phyloP scores from a whole-genome alignment of 2,888 invertebrate genomes.

The Ophioninae sp. region DNA sequence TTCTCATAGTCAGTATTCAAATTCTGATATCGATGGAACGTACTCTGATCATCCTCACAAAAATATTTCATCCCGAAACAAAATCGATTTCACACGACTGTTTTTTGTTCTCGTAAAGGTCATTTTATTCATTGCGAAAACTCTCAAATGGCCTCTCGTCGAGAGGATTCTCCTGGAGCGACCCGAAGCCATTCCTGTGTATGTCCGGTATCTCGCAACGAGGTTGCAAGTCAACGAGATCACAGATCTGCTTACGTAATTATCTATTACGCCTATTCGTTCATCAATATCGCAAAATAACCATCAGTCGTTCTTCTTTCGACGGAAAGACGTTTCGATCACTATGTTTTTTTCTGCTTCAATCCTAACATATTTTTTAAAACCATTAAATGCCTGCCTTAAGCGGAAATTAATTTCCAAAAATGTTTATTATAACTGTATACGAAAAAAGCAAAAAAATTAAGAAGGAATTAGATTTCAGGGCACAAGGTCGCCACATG shows the following conservation, averaged over 20 bases:
- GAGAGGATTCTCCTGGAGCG: constrained; percentile 87
- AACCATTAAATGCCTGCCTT: neutral
- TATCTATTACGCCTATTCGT: neutral
- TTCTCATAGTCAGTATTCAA: constrained; percentile 83
- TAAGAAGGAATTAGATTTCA: constrained; percentile 1
- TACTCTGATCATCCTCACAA: neutral
- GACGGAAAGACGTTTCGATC: neutral
- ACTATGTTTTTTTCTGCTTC: neutral
- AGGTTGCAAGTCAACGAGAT: constrained; percentile 87
- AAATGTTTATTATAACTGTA: neutral
- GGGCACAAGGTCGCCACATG: constrained; percentile 27
- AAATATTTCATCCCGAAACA: neutral
- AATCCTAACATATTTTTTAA: too few relatives aligned
- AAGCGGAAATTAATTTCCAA: neutral
- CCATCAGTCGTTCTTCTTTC: neutral
- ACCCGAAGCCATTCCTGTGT: constrained; percentile 88
- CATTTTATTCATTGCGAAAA: constrained; percentile 88
- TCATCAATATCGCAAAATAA: constrained; percentile 44
- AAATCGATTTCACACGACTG: neutral
- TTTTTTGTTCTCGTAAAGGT: constrained; percentile 82
- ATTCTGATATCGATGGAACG: neutral
- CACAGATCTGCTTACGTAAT: constrained; percentile 83
- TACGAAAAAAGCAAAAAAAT: neutral
- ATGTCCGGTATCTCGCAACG: constrained; percentile 87
- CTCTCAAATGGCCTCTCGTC: constrained; percentile 87